These are phyloP conservation scores for Onthophagus taurus DNA, from an alignment of 1,140 invertebrate species.

Conservation along the genomic window DNA sequence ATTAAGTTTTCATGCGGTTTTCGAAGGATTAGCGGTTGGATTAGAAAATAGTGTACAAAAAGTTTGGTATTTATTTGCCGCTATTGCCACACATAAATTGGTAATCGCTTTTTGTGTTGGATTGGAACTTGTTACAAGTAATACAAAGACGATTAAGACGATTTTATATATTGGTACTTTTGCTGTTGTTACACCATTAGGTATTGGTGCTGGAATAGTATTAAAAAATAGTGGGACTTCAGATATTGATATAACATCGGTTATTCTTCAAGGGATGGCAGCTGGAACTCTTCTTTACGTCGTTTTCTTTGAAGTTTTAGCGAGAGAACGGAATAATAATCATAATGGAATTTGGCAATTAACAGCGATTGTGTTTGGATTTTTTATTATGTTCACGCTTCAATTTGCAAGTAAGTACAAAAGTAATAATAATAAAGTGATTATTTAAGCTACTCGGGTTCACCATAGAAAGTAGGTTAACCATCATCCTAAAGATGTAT, in stretches of 20 bases:
- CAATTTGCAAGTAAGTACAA: conserved; percentile 63
- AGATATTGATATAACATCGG: conserved; percentile 48
- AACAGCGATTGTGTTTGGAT: conserved; percentile 60
- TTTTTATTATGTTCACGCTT: conserved; percentile 66
- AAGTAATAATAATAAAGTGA: neutral
- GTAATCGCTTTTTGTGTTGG: conserved; percentile 84
- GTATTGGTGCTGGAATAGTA: conserved; percentile 59
- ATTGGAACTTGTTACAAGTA: conserved; percentile 61
- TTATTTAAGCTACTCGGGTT: too few relatives aligned
- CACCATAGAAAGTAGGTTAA: too few relatives aligned
- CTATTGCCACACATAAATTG: conserved; percentile 80
- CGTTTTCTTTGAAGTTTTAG: conserved; percentile 84
- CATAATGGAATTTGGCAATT: conserved; percentile 61
- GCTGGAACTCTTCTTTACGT: conserved; percentile 82
- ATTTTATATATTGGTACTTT: conserved; percentile 66
- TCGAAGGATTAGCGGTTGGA: conserved; percentile 74
- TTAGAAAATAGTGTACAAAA: conserved; percentile 53
- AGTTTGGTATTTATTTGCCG: conserved; percentile 63
- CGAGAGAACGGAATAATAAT: conserved; percentile 58
- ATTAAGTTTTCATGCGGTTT: conserved; percentile 70
- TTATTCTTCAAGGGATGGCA: conserved; percentile 72
- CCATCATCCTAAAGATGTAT: too few relatives aligned
- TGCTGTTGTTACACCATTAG: conserved; percentile 68
- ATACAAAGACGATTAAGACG: conserved; percentile 50
- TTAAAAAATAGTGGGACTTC: conserved; percentile 49